Evolutionary conservation across 2,888 invertebrate species (phyloP), one percentile per base, ranked within the genome.

Genomic region (Amiota minor): DNA sequence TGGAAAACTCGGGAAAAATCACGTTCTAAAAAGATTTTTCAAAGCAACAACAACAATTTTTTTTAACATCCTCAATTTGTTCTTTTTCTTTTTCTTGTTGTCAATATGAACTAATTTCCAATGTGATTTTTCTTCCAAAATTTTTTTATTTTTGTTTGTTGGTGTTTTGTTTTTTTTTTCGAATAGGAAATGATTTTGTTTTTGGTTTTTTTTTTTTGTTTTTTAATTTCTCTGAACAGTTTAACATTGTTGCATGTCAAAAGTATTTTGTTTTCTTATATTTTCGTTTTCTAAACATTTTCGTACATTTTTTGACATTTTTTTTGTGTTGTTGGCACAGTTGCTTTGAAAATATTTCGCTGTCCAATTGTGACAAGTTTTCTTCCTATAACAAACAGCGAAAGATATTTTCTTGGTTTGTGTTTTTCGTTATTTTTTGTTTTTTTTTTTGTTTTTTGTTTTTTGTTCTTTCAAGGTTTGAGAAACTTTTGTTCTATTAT

Each of bases 1-100:
- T 79, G 82, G 81, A 85, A 83, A 83, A 85, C 85, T 76, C 79
- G 75, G 76, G 74, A 64, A 86, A 84, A 83, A 86, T 79, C 83
- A 83, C 83, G 83, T 83, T 81, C 80, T 77, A 75, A 75, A 76
- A 75, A 75, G 83, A 86, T 86, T 83, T 85, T 83, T 84, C 83
- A 84, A 83, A 81, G 86, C 83, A 84, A 73, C 20, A 75, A 73
- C 20, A 75, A 74, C 64, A 64, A 55, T 76, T 70, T 71, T 73
- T 73, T 70, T 50, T 65, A 14, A 56, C 69, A 71, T 55, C 61
- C 11, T 35, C 35, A 35, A 35, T 35, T 35, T 35, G 35, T 68
- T 56, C 61, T 50, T 12, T 1, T 49, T 49, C 20, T 70, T 45
- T 70, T 23, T 59, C 18, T 72, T 71, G 62, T 72, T 72, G 55